Conservation (phyloP, 2,888 invertebrate species). For the Orthonychiurus folsomi region DNA sequence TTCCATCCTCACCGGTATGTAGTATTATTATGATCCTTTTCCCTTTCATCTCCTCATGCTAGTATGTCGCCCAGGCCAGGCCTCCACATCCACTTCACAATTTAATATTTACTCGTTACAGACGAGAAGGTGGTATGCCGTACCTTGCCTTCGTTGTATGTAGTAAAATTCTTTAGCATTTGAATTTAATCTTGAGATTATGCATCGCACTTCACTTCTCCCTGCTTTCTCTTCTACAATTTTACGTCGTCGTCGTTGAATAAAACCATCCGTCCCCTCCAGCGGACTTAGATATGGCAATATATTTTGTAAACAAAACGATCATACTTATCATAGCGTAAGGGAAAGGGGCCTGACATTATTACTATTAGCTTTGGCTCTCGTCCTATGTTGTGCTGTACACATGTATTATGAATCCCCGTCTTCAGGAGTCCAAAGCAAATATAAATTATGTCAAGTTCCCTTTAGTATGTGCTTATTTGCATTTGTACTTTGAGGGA, state of each 20-base stretch:
- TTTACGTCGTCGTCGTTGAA: background rate
- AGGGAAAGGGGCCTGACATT: background rate
- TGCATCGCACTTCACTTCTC: background rate
- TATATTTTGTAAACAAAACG: background rate
- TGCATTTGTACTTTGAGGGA: background rate
- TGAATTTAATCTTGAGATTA: background rate
- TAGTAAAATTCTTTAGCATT: background rate
- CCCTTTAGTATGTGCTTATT: background rate
- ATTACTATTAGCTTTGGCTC: background rate
- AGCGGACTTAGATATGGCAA: background rate
- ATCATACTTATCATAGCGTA: background rate
- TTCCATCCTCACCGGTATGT: background rate
- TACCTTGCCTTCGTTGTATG: too few relatives aligned
- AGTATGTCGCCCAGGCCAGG: background rate
- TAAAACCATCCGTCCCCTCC: background rate
- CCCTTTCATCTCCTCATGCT: background rate
- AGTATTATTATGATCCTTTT: background rate
- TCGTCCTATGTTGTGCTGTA: background rate
- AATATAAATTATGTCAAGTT: background rate
- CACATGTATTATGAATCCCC: background rate
- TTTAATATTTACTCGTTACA: background rate
- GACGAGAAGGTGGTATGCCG: background rate
- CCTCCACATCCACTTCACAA: background rate
- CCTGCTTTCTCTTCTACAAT: background rate
- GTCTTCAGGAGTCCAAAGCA: background rate